phyloP scores from a whole-genome alignment of 2,797 vertebrate species.

The Semotilus atromaculatus region DNA sequence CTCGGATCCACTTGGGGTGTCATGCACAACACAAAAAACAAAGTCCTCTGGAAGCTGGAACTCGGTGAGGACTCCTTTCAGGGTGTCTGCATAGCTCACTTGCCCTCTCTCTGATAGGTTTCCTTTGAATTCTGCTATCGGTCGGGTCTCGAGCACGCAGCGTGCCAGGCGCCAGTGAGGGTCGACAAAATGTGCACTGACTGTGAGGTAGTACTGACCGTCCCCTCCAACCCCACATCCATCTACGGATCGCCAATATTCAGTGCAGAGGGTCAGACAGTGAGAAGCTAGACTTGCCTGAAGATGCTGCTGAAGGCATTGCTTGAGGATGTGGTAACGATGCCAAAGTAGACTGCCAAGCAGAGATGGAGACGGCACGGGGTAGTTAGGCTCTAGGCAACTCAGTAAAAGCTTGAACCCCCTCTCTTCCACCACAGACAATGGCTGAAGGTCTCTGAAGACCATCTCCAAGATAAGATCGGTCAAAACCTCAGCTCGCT shows the following conservation, averaged over 20 bases:
- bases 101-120: conserved; percentile 12
- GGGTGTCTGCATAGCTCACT: conserved; percentile 54
- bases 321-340: conserved; percentile 67
- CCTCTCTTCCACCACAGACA: conserved; percentile 72
- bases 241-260: conserved; percentile 68
- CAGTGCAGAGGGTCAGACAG: conserved; percentile 66
- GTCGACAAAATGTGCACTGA: conserved; percentile 71
- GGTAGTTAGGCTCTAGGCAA: conserved; percentile 70
- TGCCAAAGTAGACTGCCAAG: conserved; percentile 69
- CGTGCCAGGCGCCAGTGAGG: conserved; percentile 70
- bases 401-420: conserved; percentile 73
- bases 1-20: conserved; percentile 52
- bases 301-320: conserved; percentile 68
- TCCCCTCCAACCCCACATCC: conserved; percentile 62
- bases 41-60: conserved; percentile 66
- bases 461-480: conserved; percentile 75
- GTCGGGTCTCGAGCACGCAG: conserved; percentile 68
- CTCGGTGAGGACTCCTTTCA: conserved; percentile 63
- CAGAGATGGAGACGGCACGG: conserved; percentile 63
- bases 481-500: conserved; percentile 64
- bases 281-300: conserved; percentile 60
- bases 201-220: conserved; percentile 63
- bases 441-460: conserved; percentile 72
- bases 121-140: conserved; percentile 51
- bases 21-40: conserved; percentile 70